These are phyloP conservation scores for Atrichornis clamosus DNA, from an alignment of 2,113 vertebrate genomes.

Conservation along the genomic window DNA sequence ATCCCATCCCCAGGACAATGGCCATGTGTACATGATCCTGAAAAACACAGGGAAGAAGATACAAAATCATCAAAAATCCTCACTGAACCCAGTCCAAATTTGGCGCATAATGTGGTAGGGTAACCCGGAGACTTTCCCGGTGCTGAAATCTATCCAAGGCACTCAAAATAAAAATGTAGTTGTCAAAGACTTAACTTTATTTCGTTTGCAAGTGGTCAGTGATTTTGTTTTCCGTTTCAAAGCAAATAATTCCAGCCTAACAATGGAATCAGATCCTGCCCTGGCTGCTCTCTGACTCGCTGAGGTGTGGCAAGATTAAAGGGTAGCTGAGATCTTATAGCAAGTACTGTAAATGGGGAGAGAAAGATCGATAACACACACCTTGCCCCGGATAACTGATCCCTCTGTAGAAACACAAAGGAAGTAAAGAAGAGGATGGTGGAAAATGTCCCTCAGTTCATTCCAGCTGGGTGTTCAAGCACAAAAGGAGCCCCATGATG, in stretches of 20 bases:
- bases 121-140: not conserved
- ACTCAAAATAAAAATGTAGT: not conserved
- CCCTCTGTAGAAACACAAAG: not conserved
- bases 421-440: not conserved
- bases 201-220: not conserved
- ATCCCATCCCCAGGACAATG: not conserved
- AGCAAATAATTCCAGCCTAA: not conserved
- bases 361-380: not conserved
- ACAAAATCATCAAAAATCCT: slow-evolving; percentile 23
- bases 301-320: slow-evolving; percentile 30
- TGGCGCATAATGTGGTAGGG: not conserved
- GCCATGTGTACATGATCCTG: not conserved
- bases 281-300: not conserved
- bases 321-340: not conserved
- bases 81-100: not conserved
- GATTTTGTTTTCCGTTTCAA: not conserved
- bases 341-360: not conserved
- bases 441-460: not conserved
- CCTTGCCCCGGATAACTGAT: not conserved
- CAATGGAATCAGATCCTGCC: not conserved
- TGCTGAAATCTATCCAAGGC: not conserved
- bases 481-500: not conserved
- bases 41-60: not conserved
- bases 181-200: not conserved
- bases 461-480: not conserved